These are phyloP conservation scores for Drosophila anceps DNA, from an alignment of 2,888 invertebrate genomes.

Conservation along the genomic window DNA sequence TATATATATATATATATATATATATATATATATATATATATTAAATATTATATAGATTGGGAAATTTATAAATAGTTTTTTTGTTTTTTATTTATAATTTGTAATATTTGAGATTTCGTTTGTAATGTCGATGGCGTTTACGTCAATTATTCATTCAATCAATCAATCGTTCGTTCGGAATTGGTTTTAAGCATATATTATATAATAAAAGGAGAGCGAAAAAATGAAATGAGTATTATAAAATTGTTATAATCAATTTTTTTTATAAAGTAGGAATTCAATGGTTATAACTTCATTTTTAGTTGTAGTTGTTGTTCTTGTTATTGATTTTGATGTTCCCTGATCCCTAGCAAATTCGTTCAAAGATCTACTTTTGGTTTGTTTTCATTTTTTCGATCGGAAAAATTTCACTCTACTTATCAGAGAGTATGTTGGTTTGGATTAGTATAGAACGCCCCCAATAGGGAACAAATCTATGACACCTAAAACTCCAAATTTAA, in stretches of 20 bases:
- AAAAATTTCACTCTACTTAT: neutral
- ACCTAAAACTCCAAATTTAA: neutral
- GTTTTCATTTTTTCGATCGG: neutral
- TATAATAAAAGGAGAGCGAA: slow-evolving; percentile 61
- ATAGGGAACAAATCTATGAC: neutral
- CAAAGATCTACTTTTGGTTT: neutral
- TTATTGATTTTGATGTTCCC: neutral
- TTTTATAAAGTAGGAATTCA: slow-evolving; percentile 26
- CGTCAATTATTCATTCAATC: slow-evolving; percentile 54
- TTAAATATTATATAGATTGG: slow-evolving; percentile 25
- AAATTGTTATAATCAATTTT: slow-evolving; percentile 54
- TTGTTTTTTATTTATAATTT: slow-evolving; percentile 32
- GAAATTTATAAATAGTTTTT: slow-evolving; percentile 22
- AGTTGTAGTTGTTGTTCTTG: neutral
- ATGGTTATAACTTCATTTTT: neutral
- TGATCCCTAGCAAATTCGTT: neutral
- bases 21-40: too few relatives aligned
- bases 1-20: slow-evolving; percentile 4
- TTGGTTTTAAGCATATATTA: slow-evolving; percentile 64
- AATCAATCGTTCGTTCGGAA: slow-evolving; percentile 60
- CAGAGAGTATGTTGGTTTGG: neutral
- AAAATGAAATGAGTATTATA: slow-evolving; percentile 74
- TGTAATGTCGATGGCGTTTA: slow-evolving; percentile 36
- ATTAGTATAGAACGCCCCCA: too few relatives aligned
- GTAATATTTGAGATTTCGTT: slow-evolving; percentile 27